Evolutionary conservation across 2,113 vertebrate species (phyloP).

Genomic region (Myodes glareolus): DNA sequence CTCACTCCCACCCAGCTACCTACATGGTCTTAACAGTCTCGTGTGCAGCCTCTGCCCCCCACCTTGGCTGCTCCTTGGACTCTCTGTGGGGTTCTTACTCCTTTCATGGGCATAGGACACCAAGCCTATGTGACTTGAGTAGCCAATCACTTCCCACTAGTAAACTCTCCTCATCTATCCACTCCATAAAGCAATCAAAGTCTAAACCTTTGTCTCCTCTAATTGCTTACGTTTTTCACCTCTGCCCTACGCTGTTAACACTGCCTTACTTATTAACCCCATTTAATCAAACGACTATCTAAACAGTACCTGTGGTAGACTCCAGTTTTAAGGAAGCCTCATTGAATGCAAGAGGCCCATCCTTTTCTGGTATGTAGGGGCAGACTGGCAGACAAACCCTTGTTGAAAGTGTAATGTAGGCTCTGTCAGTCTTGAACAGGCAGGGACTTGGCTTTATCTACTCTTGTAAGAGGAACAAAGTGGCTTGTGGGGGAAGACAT

Average conservation of each 20-base stretch:
- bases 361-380: neutral
- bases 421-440: neutral
- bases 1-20: neutral
- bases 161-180: neutral
- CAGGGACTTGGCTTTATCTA: neutral
- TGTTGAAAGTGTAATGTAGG: neutral
- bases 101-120: neutral
- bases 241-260: neutral
- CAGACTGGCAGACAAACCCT: neutral
- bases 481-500: neutral
- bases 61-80: neutral
- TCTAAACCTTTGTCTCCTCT: slow-evolving; percentile 5
- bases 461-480: neutral
- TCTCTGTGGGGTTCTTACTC: neutral
- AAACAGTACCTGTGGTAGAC: slow-evolving; percentile 2
- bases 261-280: slow-evolving; percentile 46
- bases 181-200: neutral
- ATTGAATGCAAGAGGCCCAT: neutral
- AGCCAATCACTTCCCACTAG: neutral
- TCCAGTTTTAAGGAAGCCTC: slow-evolving; percentile 28
- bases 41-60: neutral
- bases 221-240: slow-evolving; percentile 2
- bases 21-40: neutral
- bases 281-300: slow-evolving; percentile 17
- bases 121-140: neutral